phyloP scores from a whole-genome alignment of 1,140 invertebrate species.

The Teleopsis dalmanni region DNA sequence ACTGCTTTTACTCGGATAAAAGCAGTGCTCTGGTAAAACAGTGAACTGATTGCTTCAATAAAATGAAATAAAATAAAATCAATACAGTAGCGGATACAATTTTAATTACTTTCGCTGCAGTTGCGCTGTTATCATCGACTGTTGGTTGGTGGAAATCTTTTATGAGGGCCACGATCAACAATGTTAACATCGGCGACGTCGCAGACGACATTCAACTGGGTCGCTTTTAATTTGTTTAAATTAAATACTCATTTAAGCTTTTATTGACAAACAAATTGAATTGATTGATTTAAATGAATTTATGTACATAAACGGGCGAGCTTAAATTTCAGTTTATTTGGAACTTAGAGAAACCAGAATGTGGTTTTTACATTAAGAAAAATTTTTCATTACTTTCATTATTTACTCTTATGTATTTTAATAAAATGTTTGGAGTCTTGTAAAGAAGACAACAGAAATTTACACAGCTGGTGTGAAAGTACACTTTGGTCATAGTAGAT shows the following conservation, averaged over 20 bases:
- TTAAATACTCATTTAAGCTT: conserved; percentile 42
- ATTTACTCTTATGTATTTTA: too few relatives aligned
- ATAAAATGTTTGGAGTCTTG: too few relatives aligned
- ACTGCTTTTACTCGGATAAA: background rate
- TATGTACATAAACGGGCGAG: conserved; percentile 15
- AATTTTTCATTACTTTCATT: too few relatives aligned
- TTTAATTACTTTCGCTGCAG: background rate
- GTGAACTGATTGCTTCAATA: background rate
- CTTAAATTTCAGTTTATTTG: too few relatives aligned
- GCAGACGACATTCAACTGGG: conserved; percentile 34
- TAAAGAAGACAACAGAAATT: too few relatives aligned
- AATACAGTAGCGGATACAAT: background rate
- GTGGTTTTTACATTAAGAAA: too few relatives aligned
- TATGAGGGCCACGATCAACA: background rate
- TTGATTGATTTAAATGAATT: conserved; percentile 46
- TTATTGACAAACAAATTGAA: conserved; percentile 46
- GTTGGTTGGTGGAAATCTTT: too few relatives aligned
- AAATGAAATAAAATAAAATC: background rate
- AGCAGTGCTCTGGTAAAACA: background rate
- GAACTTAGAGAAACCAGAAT: too few relatives aligned
- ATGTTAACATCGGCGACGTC: conserved; percentile 18
- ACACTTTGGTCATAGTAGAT: too few relatives aligned
- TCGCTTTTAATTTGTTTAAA: conserved; percentile 44
- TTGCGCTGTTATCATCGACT: background rate
- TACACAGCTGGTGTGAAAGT: too few relatives aligned